A percentile compares a stretch with the other conserved stretches of the same genome.
Evolutionary conservation across 2,888 invertebrate genomes (phyloP).

Genomic region (Physocephala rufipes): DNA sequence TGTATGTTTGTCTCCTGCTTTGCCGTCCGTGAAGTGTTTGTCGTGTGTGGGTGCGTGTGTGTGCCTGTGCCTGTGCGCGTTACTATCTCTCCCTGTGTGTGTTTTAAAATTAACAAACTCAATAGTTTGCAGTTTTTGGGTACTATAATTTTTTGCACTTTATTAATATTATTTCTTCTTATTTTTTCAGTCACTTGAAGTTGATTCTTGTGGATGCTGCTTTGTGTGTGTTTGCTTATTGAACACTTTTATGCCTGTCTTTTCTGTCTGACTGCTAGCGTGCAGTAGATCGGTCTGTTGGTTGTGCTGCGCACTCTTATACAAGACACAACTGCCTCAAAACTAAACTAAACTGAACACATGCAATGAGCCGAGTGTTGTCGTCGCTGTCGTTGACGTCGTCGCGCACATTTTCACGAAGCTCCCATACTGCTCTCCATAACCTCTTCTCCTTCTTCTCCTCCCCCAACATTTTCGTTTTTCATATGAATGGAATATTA

Average conservation of each 20-base stretch:
- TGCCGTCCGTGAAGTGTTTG: background rate
- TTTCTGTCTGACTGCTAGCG: constrained; percentile 42
- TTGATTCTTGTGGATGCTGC: constrained; percentile 20
- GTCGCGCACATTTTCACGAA: constrained; percentile 33
- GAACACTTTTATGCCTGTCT: constrained; percentile 18
- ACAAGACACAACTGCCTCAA: constrained; percentile 64
- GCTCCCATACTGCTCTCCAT: background rate
- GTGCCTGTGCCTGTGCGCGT: too few species aligned
- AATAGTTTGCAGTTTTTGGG: constrained; percentile 9
- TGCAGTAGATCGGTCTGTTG: constrained; percentile 30
- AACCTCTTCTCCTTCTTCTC: background rate
- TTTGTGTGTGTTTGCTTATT: background rate
- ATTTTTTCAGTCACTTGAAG: constrained; percentile 12
- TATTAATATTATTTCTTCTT: too few species aligned
- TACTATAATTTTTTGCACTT: constrained; percentile 19
- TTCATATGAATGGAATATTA: background rate
- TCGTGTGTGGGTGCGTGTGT: background rate
- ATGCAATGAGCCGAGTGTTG: constrained; percentile 13
- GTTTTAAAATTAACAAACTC: background rate
- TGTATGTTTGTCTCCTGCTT: background rate
- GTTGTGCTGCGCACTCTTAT: constrained; percentile 59
- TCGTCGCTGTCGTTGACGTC: background rate
- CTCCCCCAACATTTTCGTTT: background rate
- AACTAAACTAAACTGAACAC: constrained; percentile 60
- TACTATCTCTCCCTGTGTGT: background rate